Evolutionary conservation across 2,113 vertebrate species (phyloP), one percentile per base, ranked within the genome.

Genomic region (Tinamus guttatus): DNA sequence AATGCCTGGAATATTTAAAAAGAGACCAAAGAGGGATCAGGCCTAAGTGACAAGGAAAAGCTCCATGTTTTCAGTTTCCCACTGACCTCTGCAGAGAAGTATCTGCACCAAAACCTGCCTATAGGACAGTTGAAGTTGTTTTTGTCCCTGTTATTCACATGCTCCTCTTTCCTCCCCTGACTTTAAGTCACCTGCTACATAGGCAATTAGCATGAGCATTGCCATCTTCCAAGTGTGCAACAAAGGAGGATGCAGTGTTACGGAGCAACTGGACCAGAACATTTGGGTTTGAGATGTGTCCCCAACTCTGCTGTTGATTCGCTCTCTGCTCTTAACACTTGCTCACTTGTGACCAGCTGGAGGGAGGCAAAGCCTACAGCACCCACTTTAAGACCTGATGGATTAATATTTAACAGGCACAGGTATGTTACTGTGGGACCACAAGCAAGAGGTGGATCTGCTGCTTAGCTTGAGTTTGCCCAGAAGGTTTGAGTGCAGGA

Each of bases 221-320:
- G 1, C 58, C 24, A 64, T 88, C 76, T 93, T 69, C 73, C 34
- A 86, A 84, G 36, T 65, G 93, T 96, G 60, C 80, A 96, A 92
- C 2, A 9, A 92, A 96, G 69, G 40, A 90, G 40, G 62, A 94
- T 2, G 28, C 47, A 0, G 9, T 7, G 13, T 96, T 96, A 94
- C 34, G 86, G 69, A 58, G 85, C 71, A 93, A 93, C 74, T 94
- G 62, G 85, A 75, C 60, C 4, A 2, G 34, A 81, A 43, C 4
- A 16, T 4, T 60, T 36, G 47, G 0, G 5, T 2, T 28, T 75
- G 38, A 81, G 60, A 78, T 79, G 52, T 4, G 8, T 78, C 52
- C 76, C 69, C 65, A 84, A 60, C 38, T 38, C 58, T 52, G 68
- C 59, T 28, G 12, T 51, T 88, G 71, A 88, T 40, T 95, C 91